Conservation (phyloP, 2,113 vertebrate species). For the Lanius ludovicianus region DNA sequence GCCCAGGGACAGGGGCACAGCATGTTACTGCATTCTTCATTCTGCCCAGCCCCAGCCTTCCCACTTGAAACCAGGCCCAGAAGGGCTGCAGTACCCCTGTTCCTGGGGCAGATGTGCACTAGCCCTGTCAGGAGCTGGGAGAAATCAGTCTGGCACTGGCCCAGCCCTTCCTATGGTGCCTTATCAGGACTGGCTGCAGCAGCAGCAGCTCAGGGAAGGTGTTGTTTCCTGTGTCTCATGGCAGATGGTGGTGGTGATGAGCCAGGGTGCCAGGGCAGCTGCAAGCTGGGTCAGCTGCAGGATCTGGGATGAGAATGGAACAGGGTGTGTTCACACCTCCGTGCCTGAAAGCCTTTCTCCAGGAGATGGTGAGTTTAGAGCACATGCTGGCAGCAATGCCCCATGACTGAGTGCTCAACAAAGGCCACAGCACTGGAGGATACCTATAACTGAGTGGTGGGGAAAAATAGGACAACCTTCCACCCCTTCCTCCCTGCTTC, state of each 20-base stretch:
- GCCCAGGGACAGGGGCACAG: not conserved
- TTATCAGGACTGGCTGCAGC: not conserved
- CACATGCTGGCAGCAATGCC: not conserved
- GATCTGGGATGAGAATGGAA: not conserved
- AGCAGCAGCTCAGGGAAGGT: not conserved
- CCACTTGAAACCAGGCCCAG: not conserved
- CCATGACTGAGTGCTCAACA: not conserved
- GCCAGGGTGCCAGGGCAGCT: not conserved
- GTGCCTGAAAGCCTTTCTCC: not conserved
- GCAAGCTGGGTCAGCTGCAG: not conserved
- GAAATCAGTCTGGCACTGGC: not conserved
- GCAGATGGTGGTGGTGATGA: fast-evolving
- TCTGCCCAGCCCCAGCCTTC: not conserved
- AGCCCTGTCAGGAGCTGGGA: not conserved
- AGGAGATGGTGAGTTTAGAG: not conserved
- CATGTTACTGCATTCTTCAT: not conserved
- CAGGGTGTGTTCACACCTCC: not conserved
- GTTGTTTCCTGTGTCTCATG: not conserved
- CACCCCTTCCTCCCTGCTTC: not conserved
- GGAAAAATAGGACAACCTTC: not conserved
- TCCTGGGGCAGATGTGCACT: not conserved
- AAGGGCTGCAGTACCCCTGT: not conserved
- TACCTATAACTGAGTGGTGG: not conserved
- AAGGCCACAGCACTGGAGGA: not conserved
- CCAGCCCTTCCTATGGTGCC: fast-evolving